Percentiles rank a stretch among this genome's conserved stretches.
Evolutionary conservation across 2,113 vertebrate genomes (phyloP).

Genomic region (Camelus bactrianus): DNA sequence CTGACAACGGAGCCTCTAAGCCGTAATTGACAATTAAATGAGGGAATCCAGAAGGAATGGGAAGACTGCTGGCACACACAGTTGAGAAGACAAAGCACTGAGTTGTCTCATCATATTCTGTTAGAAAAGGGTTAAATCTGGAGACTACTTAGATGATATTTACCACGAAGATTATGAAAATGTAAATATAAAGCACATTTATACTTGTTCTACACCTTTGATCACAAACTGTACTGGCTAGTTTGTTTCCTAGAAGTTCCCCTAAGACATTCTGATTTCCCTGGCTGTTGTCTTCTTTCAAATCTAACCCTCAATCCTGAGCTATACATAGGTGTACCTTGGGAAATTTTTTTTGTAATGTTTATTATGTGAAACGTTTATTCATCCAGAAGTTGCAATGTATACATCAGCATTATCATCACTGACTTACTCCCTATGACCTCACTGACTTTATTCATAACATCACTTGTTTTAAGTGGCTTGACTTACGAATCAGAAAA

Average conservation of each 20-base stretch:
- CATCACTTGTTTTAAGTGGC: neutral
- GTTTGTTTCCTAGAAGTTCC: neutral
- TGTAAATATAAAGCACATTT: constrained; percentile 22
- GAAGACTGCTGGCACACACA: neutral
- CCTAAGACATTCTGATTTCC: neutral
- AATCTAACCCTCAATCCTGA: neutral
- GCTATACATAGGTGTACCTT: neutral
- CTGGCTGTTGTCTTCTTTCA: neutral
- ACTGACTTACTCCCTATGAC: neutral
- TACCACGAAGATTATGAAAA: neutral
- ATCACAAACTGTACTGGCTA: neutral
- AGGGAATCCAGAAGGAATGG: neutral
- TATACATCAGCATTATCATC: neutral
- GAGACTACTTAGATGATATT: neutral
- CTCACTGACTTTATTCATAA: neutral
- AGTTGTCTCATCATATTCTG: neutral
- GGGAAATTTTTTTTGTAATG: neutral
- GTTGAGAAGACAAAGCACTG: neutral
- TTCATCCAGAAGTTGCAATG: neutral
- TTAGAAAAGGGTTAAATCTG: neutral
- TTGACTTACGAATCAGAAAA: constrained; percentile 47
- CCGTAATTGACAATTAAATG: neutral
- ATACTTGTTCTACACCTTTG: neutral
- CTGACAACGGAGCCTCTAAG: neutral
- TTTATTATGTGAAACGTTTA: constrained; percentile 33